A percentile compares a stretch with the other conserved stretches of the same genome.
phyloP scores from a whole-genome alignment of 1,140 invertebrate species.

The Thaumatotibia leucotreta region DNA sequence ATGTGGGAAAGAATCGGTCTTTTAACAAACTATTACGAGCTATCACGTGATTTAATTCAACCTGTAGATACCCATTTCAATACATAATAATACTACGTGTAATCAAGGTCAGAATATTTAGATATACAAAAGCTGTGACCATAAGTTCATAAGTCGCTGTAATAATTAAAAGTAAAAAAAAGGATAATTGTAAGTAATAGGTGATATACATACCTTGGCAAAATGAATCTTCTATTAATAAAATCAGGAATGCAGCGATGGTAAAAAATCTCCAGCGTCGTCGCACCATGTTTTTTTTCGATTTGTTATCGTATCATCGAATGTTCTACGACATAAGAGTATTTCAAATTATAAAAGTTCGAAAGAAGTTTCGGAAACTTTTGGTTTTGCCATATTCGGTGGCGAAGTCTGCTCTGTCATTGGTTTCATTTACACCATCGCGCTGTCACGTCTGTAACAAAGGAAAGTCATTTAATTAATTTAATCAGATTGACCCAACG shows the following conservation, averaged over 20 bases:
- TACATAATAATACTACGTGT: too few relatives aligned
- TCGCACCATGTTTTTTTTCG: conserved; percentile 56
- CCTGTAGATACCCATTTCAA: too few relatives aligned
- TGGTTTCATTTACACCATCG: conserved; percentile 35
- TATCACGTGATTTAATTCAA: too few relatives aligned
- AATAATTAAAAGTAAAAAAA: too few relatives aligned
- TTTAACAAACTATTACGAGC: too few relatives aligned
- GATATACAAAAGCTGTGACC: too few relatives aligned
- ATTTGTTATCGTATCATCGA: conserved; percentile 66
- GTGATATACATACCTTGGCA: conserved; percentile 67
- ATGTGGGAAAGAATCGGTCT: too few relatives aligned
- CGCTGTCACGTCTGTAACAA: conserved; percentile 67
- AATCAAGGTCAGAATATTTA: too few relatives aligned
- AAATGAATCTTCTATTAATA: conserved; percentile 57
- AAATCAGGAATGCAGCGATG: conserved; percentile 59
- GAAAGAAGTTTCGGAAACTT: conserved; percentile 18
- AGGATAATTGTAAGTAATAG: too few relatives aligned
- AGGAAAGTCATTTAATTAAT: conserved; percentile 16
- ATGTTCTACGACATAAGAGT: conserved; percentile 17
- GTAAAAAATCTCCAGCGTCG: conserved; percentile 63
- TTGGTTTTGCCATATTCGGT: conserved; percentile 39
- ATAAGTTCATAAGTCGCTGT: too few relatives aligned
- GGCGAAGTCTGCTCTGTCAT: conserved; percentile 33
- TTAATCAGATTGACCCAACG: background rate
- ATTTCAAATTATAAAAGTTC: conserved; percentile 24